Conservation (phyloP, 2,888 invertebrate species). For the Amphipoea oculea region DNA sequence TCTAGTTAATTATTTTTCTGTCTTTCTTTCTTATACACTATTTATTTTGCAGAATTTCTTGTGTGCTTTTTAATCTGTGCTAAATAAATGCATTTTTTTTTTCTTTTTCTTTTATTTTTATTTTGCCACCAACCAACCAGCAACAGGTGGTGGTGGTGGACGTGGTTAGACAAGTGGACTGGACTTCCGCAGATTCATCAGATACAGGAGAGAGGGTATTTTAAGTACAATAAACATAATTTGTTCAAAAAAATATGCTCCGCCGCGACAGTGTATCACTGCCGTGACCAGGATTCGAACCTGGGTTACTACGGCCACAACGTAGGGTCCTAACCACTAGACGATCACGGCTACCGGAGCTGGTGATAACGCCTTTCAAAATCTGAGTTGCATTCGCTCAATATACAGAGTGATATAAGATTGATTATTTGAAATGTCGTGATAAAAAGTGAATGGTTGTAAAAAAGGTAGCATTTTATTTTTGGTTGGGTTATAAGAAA, state of each 20-base stretch:
- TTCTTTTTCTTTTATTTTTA: background rate
- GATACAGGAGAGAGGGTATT: background rate
- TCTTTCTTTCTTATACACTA: background rate
- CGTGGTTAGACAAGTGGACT: background rate
- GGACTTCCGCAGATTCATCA: background rate
- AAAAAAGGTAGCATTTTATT: conserved; percentile 1
- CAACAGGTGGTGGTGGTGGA: background rate
- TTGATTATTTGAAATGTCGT: conserved; percentile 15
- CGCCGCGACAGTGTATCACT: conserved; percentile 70
- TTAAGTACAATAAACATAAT: background rate
- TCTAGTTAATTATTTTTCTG: no score
- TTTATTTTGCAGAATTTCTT: background rate
- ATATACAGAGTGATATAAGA: conserved; percentile 11
- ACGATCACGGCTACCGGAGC: conserved; percentile 92
- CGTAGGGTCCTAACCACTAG: conserved; percentile 94
- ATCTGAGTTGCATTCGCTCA: conserved; percentile 3
- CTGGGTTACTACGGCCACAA: conserved; percentile 95
- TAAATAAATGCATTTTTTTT: background rate
- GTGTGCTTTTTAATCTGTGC: background rate
- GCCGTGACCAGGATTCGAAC: conserved; percentile 92
- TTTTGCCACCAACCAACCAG: background rate
- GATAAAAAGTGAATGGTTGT: conserved; percentile 11
- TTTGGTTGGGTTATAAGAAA: conserved; percentile 31
- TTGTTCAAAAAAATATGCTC: conserved; percentile 44
- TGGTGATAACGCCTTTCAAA: conserved; percentile 74